phyloP scores from a whole-genome alignment of 2,113 vertebrate genomes.

The Enhydra lutris region DNA sequence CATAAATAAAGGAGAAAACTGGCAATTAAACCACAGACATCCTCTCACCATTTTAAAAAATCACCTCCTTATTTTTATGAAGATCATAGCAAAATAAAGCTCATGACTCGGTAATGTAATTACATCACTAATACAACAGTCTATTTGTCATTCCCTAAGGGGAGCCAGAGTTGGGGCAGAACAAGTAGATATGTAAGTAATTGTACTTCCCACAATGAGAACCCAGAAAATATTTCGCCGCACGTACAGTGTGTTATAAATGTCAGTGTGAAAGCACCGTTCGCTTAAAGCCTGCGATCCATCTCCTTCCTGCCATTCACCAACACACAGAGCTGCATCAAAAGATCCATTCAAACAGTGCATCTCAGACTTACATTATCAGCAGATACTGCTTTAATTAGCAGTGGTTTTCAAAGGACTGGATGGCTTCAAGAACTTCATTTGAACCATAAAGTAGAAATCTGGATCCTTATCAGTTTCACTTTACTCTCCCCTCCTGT shows the following conservation, averaged over 20 bases:
- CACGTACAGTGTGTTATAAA: slow-evolving; percentile 51
- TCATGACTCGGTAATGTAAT: slow-evolving; percentile 14
- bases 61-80: slow-evolving; percentile 46
- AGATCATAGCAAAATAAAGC: slow-evolving; percentile 46
- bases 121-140: background rate
- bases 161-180: background rate
- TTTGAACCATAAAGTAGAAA: slow-evolving; percentile 34
- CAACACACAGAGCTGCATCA: slow-evolving; percentile 49
- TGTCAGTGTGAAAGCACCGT: slow-evolving; percentile 23
- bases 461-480: slow-evolving; percentile 39
- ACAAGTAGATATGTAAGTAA: slow-evolving; percentile 16
- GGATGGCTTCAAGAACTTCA: slow-evolving; percentile 46
- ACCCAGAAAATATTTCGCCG: slow-evolving; percentile 34
- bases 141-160: slow-evolving; percentile 43
- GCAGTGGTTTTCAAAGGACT: slow-evolving; percentile 64
- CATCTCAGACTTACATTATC: slow-evolving; percentile 58
- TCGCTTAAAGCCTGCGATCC: background rate
- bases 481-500: background rate
- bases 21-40: slow-evolving; percentile 41
- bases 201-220: slow-evolving; percentile 23
- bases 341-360: slow-evolving; percentile 59
- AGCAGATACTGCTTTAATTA: slow-evolving; percentile 51
- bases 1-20: slow-evolving; percentile 20
- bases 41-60: slow-evolving; percentile 10
- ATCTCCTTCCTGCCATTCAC: slow-evolving; percentile 32